phyloP scores from a whole-genome alignment of 1,140 invertebrate genomes.

The Psix sp. region DNA sequence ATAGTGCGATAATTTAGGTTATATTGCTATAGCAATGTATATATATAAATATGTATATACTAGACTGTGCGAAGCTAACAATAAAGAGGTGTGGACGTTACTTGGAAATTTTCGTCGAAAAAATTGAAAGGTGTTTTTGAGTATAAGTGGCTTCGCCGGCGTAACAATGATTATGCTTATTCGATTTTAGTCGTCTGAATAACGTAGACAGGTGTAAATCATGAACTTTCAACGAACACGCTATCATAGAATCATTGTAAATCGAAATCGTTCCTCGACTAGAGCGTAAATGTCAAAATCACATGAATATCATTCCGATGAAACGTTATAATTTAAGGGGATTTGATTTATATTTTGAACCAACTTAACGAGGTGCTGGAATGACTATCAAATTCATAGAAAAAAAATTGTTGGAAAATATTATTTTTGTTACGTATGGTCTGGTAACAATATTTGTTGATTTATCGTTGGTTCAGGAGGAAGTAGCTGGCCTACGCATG shows the following conservation, averaged over 20 bases:
- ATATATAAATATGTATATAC: too few relatives aligned
- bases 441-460: conserved; percentile 31
- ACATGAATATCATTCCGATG: neutral
- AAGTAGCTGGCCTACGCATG: conserved; percentile 37
- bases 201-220: conserved; percentile 38
- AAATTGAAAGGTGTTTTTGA: conserved; percentile 17
- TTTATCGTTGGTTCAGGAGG: conserved; percentile 33
- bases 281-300: neutral
- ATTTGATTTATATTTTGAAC: conserved; percentile 13
- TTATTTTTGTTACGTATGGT: conserved; percentile 16
- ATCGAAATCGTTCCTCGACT: neutral
- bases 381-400: neutral
- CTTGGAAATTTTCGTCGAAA: conserved; percentile 4
- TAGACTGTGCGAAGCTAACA: too few relatives aligned
- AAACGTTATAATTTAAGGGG: conserved; percentile 3
- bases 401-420: conserved; percentile 4
- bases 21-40: too few relatives aligned
- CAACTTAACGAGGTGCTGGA: neutral
- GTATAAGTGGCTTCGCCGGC: conserved; percentile 21
- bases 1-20: too few relatives aligned
- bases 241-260: conserved; percentile 12
- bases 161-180: conserved; percentile 36
- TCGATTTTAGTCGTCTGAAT: conserved; percentile 22
- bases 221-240: conserved; percentile 29
- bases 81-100: neutral